Evolutionary conservation across 2,113 vertebrate species (phyloP).

Genomic region (Mungos mungo): DNA sequence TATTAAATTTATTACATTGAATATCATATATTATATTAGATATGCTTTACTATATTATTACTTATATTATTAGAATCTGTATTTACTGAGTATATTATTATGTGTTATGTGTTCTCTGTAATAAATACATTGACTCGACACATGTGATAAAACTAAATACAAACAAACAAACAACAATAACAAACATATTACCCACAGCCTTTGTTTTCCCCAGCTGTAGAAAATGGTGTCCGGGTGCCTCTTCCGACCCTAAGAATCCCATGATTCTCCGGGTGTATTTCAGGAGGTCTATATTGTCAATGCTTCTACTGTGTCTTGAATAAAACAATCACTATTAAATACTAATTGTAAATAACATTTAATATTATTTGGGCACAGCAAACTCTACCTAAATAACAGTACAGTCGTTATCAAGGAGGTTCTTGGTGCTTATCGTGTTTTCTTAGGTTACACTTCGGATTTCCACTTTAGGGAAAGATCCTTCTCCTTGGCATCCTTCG

Average conservation of each 20-base stretch:
- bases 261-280: neutral
- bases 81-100: neutral
- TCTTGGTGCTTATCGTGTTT: neutral
- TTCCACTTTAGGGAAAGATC: neutral
- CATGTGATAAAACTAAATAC: neutral
- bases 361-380: neutral
- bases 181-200: too few species aligned
- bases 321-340: neutral
- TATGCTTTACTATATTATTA: neutral
- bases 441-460: neutral
- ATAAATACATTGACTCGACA: neutral
- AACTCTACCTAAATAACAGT: too few species aligned
- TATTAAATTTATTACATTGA: neutral
- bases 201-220: neutral
- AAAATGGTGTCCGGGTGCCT: rapidly evolving
- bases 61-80: too few species aligned
- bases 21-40: neutral
- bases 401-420: neutral
- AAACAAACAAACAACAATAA: too few species aligned
- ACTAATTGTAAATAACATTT: neutral
- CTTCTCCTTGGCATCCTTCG: neutral
- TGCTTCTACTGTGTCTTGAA: neutral
- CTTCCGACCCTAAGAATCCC: neutral
- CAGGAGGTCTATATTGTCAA: rapidly evolving
- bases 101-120: neutral